phyloP scores from a whole-genome alignment of 2,797 vertebrate genomes.

The Okamejei kenojei region DNA sequence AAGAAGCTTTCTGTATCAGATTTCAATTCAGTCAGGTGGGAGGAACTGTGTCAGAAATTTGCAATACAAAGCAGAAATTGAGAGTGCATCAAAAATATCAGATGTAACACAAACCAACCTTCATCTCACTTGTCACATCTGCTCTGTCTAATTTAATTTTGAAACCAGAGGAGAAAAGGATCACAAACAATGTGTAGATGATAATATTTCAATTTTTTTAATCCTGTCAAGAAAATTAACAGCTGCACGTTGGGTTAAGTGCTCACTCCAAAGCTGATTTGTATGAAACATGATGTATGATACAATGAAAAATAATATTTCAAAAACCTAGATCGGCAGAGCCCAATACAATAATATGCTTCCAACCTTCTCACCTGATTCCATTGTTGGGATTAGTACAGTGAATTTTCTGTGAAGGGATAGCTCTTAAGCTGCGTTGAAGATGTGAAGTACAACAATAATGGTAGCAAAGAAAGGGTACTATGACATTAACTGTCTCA shows the following conservation, averaged over 20 bases:
- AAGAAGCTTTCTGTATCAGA: slow-evolving; percentile 54
- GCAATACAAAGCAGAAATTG: slow-evolving; percentile 51
- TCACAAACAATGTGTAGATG: slow-evolving; percentile 35
- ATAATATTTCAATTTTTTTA: slow-evolving; percentile 35
- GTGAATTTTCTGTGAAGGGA: slow-evolving; percentile 11
- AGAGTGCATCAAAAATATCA: slow-evolving; percentile 51
- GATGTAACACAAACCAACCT: slow-evolving; percentile 42
- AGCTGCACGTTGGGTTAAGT: slow-evolving; percentile 37
- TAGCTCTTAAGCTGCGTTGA: slow-evolving; percentile 28
- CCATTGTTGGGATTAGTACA: slow-evolving; percentile 21
- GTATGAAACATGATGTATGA: slow-evolving; percentile 22
- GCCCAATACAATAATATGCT: neutral
- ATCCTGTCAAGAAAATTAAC: slow-evolving; percentile 37
- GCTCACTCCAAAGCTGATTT: slow-evolving; percentile 33
- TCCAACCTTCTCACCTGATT: slow-evolving; percentile 27
- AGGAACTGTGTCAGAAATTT: slow-evolving; percentile 52
- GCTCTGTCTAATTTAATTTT: slow-evolving; percentile 57
- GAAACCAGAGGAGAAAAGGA: slow-evolving; percentile 38
- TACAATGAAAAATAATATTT: slow-evolving; percentile 33
- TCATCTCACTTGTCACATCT: slow-evolving; percentile 56
- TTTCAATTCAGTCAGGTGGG: slow-evolving; percentile 56
- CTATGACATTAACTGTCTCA: slow-evolving; percentile 49
- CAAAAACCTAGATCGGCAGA: neutral
- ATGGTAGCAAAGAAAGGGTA: slow-evolving; percentile 19
- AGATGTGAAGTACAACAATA: slow-evolving; percentile 29